A percentile compares a stretch with the other conserved stretches of the same genome.
Conservation (phyloP, 2,113 vertebrate species). For the Strix aluco region DNA sequence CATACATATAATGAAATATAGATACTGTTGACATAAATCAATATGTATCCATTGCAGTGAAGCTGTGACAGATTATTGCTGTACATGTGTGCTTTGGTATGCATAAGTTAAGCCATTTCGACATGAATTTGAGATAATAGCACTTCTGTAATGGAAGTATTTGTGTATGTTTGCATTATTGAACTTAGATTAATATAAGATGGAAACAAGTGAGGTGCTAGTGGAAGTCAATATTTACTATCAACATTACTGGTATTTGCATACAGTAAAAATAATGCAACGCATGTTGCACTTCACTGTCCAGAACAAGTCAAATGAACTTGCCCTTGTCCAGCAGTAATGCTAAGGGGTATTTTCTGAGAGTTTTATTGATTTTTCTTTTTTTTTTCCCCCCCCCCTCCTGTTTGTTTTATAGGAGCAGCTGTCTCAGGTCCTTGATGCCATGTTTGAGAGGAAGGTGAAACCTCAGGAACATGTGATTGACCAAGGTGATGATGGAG, state of each 20-base stretch:
- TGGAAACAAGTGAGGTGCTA: not conserved
- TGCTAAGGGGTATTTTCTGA: not conserved
- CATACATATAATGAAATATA: not conserved
- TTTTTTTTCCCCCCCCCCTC: fast-evolving
- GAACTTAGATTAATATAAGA: not conserved
- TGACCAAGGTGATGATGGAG: constrained; percentile 97
- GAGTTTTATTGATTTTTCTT: not conserved
- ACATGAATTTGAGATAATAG: not conserved
- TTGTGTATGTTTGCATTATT: not conserved
- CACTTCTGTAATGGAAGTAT: not conserved
- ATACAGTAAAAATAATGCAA: not conserved
- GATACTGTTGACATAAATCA: not conserved
- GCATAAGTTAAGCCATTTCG: not conserved
- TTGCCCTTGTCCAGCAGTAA: not conserved
- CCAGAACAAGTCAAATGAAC: not conserved
- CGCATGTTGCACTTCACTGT: not conserved
- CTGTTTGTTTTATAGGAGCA: constrained; percentile 83
- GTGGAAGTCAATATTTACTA: not conserved
- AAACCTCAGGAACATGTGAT: constrained; percentile 93
- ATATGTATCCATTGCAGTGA: not conserved
- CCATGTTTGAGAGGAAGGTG: constrained; percentile 95
- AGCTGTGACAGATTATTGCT: not conserved
- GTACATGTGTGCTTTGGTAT: not conserved
- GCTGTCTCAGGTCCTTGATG: constrained; percentile 95
- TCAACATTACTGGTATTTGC: not conserved